Conservation (phyloP, 2,888 invertebrate genomes). For the Hemistola chrysoprasaria region DNA sequence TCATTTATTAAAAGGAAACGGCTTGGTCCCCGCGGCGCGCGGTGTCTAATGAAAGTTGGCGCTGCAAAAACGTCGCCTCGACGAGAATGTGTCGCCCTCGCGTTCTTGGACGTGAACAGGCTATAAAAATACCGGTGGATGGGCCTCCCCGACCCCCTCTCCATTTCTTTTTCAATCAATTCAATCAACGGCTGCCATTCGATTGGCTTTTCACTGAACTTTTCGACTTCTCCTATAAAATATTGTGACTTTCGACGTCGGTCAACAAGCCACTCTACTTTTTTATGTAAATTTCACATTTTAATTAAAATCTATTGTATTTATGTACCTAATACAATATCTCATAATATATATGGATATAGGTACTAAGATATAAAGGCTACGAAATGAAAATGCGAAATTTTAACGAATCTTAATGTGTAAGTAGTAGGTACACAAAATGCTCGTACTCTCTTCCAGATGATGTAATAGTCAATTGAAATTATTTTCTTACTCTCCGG, state of each 20-base stretch:
- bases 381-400: too few relatives aligned
- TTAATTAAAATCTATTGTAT: too few relatives aligned
- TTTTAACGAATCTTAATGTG: too few relatives aligned
- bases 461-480: slow-evolving; percentile 25
- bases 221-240: slow-evolving; percentile 49
- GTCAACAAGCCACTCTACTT: slow-evolving; percentile 3
- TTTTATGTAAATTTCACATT: slow-evolving; percentile 1
- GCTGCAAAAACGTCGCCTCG: slow-evolving; percentile 75
- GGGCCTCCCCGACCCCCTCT: slow-evolving; percentile 55
- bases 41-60: slow-evolving; percentile 77
- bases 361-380: too few relatives aligned
- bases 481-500: slow-evolving; percentile 25
- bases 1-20: slow-evolving; percentile 78
- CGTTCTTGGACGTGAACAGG: slow-evolving; percentile 74
- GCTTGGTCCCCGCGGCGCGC: slow-evolving; percentile 64
- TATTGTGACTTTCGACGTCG: slow-evolving; percentile 25
- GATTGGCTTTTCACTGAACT: slow-evolving; percentile 60
- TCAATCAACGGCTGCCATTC: slow-evolving; percentile 69
- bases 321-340: too few relatives aligned
- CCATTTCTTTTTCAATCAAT: slow-evolving; percentile 76
- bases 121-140: slow-evolving; percentile 76
- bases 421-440: too few relatives aligned
- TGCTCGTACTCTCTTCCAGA: slow-evolving; percentile 16
- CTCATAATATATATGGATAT: too few relatives aligned
- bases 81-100: slow-evolving; percentile 77